Evolutionary conservation across 2,113 vertebrate species (phyloP).

Genomic region (Dendrocopos noguchii): DNA sequence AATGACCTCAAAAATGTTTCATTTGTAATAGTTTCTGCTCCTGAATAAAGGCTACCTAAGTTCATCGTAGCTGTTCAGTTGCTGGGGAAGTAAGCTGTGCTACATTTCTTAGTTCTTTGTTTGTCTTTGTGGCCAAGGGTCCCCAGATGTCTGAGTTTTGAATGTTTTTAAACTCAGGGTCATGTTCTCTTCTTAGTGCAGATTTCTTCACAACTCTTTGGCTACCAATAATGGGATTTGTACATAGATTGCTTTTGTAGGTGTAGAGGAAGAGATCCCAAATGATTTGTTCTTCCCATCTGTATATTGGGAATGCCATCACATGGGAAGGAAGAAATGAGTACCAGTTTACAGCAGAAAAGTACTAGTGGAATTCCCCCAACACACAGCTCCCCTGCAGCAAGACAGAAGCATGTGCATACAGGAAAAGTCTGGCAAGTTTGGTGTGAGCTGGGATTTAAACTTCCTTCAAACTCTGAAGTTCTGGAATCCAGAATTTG

Average conservation of each 20-base stretch:
- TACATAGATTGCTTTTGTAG: neutral
- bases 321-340: neutral
- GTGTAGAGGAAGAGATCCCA: neutral
- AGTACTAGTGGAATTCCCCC: neutral
- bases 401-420: neutral
- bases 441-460: neutral
- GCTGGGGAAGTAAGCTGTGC: neutral
- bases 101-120: slow-evolving; percentile 10
- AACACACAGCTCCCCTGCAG: neutral
- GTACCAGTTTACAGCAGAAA: neutral
- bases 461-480: neutral
- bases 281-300: neutral
- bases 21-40: slow-evolving; percentile 2
- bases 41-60: neutral
- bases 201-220: neutral
- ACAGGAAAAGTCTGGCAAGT: neutral
- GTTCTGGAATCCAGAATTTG: neutral
- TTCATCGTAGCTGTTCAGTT: neutral
- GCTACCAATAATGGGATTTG: neutral
- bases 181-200: neutral
- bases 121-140: neutral
- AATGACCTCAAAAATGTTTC: neutral
- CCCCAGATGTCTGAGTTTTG: slow-evolving; percentile 7
- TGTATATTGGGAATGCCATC: neutral
- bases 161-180: neutral